These are phyloP conservation scores for Oncorhynchus gorbuscha DNA, from an alignment of 2,113 vertebrate species.

Conservation along the genomic window DNA sequence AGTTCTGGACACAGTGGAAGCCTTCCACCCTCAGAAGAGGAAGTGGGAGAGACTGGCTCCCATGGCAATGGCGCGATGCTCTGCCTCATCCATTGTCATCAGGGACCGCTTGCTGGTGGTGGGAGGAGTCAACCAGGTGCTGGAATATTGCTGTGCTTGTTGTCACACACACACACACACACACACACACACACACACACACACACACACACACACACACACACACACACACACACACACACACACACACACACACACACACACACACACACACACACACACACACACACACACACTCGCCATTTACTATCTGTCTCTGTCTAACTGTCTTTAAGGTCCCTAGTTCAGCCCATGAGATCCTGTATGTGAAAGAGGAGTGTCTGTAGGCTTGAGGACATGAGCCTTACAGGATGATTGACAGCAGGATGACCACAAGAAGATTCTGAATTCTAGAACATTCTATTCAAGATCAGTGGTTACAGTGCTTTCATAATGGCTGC, in stretches of 20 bases:
- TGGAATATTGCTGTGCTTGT: neutral
- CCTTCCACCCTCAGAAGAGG: conserved; percentile 87
- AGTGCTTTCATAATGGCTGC: neutral
- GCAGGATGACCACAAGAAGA: conserved; percentile 7
- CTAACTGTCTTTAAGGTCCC: conserved; percentile 80
- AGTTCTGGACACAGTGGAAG: conserved; percentile 87
- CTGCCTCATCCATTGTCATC: conserved; percentile 87
- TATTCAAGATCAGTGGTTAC: neutral
- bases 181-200: no score
- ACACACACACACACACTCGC: no score
- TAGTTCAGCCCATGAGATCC: conserved; percentile 87
- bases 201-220: no score
- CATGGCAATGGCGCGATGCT: conserved; percentile 91
- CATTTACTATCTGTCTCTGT: neutral
- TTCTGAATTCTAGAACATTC: neutral
- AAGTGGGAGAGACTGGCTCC: conserved; percentile 89
- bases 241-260: no score
- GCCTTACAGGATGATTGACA: neutral
- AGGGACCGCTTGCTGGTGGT: conserved; percentile 89
- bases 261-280: no score
- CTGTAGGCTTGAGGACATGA: conserved; percentile 49
- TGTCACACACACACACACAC: no score
- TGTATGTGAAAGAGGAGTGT: conserved; percentile 82
- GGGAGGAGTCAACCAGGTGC: conserved; percentile 86
- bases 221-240: no score